Evolutionary conservation across 2,797 vertebrate species (phyloP).

Genomic region (Cossypha heuglini): DNA sequence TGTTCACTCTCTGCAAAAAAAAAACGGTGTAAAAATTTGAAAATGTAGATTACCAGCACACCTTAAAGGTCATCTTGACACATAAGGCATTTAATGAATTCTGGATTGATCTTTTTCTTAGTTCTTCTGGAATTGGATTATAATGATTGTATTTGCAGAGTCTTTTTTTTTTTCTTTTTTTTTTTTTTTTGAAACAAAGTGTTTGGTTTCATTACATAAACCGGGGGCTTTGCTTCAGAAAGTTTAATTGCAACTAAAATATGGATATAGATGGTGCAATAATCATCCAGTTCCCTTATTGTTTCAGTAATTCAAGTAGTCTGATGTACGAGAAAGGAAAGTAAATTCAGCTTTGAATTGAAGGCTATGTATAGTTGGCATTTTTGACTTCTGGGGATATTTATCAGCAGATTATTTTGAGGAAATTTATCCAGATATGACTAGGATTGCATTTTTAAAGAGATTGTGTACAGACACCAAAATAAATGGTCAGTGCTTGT

Average conservation of each 20-base stretch:
- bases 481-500: neutral
- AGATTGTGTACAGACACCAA: neutral
- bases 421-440: neutral
- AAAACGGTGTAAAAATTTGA: neutral
- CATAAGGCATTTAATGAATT: constrained; percentile 28
- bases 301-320: neutral
- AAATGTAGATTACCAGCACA: constrained; percentile 29
- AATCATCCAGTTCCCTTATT: neutral
- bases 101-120: constrained; percentile 13
- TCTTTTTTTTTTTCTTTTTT: neutral
- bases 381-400: neutral
- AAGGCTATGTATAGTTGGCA: neutral
- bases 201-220: constrained; percentile 9
- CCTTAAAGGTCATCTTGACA: constrained; percentile 44
- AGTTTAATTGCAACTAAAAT: neutral
- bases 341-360: neutral
- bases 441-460: neutral
- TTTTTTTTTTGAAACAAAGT: neutral
- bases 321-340: neutral
- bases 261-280: neutral
- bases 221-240: neutral
- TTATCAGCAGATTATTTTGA: neutral
- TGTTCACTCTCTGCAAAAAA: neutral
- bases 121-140: constrained; percentile 17
- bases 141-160: neutral